Base-by-base conservation (phyloP, 2,113 vertebrate species). In the Prunella fulvescens region DNA sequence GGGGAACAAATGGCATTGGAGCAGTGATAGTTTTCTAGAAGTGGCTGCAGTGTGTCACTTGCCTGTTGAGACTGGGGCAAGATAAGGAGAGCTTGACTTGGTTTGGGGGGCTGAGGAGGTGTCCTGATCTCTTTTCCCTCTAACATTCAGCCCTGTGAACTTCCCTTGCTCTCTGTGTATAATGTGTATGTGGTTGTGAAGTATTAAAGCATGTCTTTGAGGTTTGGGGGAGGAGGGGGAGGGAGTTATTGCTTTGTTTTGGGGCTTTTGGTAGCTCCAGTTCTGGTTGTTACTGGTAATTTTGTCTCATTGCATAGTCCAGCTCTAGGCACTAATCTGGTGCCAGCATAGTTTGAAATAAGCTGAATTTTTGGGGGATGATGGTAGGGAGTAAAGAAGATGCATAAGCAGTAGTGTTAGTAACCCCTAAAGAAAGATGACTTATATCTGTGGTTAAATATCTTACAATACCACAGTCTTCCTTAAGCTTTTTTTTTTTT, bases 161-260 rank as follows among this genome's bases (percentile, higher is more conserved):
- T 69, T 65, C 6, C 31, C 40, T 67, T 60, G 40, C 48, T 29
- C 61, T 67, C n/a, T 35, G n/a, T 54, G 83, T 33, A 19, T 74
- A 90, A 3, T 0, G 0, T 58, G 42, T 19, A 3, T 28, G 66
- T 69, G 88, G 64, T 67, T 78, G 61, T 11, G 22, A 79, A 56
- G 28, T 40, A 47, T 50, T 71, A 74, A 67, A 73, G 42, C 33
- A 15, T 33, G 51, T 76, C 51, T 73, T 51, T 87, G 92, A 67
- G 93, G 72, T 92, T 74, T 94, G 73, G 83, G 70, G 66, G 61
- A 77, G 62, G 56, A 86, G 60, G 71, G 28, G 67, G 42, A 76
- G 51, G 37, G 50, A 81, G 45, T 1, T 14, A 28, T 60, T 29
- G 33, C 67, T 84, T 72, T 88, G 54, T 77, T 79, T 58, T 45